Evolutionary conservation across 2,888 invertebrate genomes (phyloP), one percentile per base, ranked within the genome.

Genomic region (Oxytorus armatus): DNA sequence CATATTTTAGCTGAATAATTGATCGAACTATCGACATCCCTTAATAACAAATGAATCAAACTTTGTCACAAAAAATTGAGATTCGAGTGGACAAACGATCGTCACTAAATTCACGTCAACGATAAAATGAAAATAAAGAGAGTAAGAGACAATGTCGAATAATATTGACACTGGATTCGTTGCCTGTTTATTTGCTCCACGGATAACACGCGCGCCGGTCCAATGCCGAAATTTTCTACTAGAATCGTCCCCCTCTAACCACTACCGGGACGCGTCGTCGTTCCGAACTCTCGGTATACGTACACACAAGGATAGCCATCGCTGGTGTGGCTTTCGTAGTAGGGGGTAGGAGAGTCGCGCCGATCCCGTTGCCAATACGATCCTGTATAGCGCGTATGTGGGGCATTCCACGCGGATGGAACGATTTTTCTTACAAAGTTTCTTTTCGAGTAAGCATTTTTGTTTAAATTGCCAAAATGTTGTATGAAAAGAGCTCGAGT

Each of bases 161-260:
- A 72, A 66, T 73, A 72, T 77, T 77, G 66, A 73, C 59, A 33
- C 14, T 72, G 59, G 29, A 66, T 66, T 59, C 57, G 18, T 59
- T 33, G 57, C 33, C 44, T 11, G 59, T 66, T 65, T 77, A 77
- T 77, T 77, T 72, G 59, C 39, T 7, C 39, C 44, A n/a, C 36
- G 39, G 65, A 72, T 51, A 51, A 77, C 53, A 44, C 39, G 23
- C 49, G 23, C 39, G 66, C 11, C 65, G 49, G 42, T 49, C 16
- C 77, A 51, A 72, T 53, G 23, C 42, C 39, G 21, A 51, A 65
- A 51, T 77, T 72, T 72, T 77, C 77, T 65, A 77, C 65, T 53
- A 23, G 21, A 39, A 39, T 23, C 53, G 29, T 39, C 53, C 16
- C 39, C 33, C 2, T 11, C 3, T 53, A 18, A 10, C 7, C 39